Conservation (phyloP, 2,888 invertebrate genomes). For the Antheraea yamamai region DNA sequence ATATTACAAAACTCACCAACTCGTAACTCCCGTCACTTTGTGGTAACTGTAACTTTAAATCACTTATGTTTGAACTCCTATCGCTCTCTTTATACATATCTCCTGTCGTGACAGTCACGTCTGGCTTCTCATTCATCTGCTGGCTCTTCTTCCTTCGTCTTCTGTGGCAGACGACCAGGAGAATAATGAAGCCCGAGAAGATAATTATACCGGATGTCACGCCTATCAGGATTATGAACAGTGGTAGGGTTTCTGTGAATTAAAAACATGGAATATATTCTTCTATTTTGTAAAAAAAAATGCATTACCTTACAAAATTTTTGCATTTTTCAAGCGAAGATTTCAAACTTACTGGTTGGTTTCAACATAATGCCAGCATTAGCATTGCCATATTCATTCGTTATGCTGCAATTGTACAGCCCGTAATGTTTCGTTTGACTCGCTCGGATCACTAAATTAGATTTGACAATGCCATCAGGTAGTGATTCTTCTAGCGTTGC, state of each 20-base stretch:
- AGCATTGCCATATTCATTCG: conserved; percentile 94
- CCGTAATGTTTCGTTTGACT: conserved; percentile 94
- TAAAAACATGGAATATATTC: background rate
- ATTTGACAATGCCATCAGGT: conserved; percentile 89
- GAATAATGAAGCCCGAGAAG: conserved; percentile 90
- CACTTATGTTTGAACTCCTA: conserved; percentile 95
- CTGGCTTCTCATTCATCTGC: conserved; percentile 82
- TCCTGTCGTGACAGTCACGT: conserved; percentile 72
- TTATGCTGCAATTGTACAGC: conserved; percentile 95
- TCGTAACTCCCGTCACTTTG: conserved; percentile 91
- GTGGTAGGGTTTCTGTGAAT: conserved; percentile 85
- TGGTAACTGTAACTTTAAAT: conserved; percentile 93
- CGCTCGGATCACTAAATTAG: conserved; percentile 91
- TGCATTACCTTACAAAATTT: background rate
- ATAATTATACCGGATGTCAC: conserved; percentile 92
- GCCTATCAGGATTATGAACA: conserved; percentile 91
- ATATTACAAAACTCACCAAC: conserved; percentile 73
- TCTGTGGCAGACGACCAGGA: conserved; percentile 89
- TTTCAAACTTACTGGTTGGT: conserved; percentile 89
- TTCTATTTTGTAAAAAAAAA: background rate
- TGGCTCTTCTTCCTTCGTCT: conserved; percentile 79
- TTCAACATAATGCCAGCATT: conserved; percentile 91
- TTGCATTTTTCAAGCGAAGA: too few relatives aligned
- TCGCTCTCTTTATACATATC: conserved; percentile 88
- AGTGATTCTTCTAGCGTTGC: conserved; percentile 86